Conservation (phyloP, 2,797 vertebrate genomes). For the Intellagama lesueurii region DNA sequence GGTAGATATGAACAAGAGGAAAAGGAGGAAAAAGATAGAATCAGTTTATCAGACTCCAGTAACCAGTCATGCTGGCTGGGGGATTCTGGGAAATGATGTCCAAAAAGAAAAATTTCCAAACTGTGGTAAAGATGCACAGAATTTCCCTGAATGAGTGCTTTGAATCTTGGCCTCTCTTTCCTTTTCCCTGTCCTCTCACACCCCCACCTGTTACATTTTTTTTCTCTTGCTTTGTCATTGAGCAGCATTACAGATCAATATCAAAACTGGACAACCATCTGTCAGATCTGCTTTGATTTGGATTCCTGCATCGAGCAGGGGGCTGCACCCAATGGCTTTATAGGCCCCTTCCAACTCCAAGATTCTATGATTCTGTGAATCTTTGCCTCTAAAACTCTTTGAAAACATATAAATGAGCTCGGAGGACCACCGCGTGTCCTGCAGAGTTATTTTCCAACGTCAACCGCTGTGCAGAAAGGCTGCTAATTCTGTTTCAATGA, state of each 20-base stretch:
- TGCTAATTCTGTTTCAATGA: slow-evolving; percentile 40
- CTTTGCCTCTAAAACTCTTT: slow-evolving; percentile 41
- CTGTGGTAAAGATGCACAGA: neutral
- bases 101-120: neutral
- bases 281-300: no score
- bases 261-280: no score
- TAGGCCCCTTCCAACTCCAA: no score
- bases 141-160: neutral
- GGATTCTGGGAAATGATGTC: no score
- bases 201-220: neutral
- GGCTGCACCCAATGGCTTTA: no score
- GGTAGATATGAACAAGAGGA: neutral
- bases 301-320: no score
- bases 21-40: no score
- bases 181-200: neutral
- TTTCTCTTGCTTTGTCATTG: neutral
- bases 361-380: neutral
- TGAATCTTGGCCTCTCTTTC: neutral
- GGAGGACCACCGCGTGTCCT: slow-evolving; percentile 20
- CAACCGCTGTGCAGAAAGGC: slow-evolving; percentile 30
- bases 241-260: slow-evolving; percentile 3
- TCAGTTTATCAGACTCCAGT: no score
- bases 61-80: no score
- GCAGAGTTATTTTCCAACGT: slow-evolving; percentile 22
- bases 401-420: slow-evolving; percentile 34